These are phyloP conservation scores for Dynastes grantii DNA, from an alignment of 2,888 invertebrate species.

Conservation along the genomic window DNA sequence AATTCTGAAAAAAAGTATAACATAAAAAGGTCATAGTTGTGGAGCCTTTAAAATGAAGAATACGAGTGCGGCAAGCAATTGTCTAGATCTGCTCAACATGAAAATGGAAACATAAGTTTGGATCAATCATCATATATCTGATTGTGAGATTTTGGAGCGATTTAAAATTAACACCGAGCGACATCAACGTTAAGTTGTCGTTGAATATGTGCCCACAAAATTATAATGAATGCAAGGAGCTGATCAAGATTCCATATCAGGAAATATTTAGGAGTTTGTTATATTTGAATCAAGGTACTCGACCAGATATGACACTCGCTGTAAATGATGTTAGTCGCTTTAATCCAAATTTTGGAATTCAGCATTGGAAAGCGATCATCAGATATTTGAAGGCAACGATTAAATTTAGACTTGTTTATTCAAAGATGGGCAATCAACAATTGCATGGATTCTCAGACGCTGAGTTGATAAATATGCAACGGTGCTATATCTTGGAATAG, in stretches of 20 bases:
- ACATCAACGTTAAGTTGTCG: conserved; percentile 55
- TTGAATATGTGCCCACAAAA: background rate
- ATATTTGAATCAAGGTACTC: conserved; percentile 52
- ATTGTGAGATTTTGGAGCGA: background rate
- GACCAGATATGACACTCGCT: conserved; percentile 54
- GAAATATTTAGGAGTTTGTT: conserved; percentile 51
- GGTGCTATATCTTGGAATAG: conserved; percentile 29
- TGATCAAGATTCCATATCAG: conserved; percentile 51
- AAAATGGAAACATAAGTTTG: background rate
- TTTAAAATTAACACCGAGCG: conserved; percentile 56
- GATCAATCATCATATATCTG: background rate
- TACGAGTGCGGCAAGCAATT: background rate
- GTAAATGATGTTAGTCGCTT: conserved; percentile 41
- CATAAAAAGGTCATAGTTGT: background rate
- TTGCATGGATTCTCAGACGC: conserved; percentile 53
- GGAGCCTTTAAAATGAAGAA: background rate
- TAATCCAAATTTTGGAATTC: background rate
- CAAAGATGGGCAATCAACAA: conserved; percentile 17
- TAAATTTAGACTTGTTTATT: conserved; percentile 41
- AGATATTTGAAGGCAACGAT: conserved; percentile 54
- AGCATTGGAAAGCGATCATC: conserved; percentile 54
- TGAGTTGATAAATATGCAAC: conserved; percentile 53
- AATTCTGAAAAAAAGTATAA: background rate
- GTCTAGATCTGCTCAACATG: background rate
- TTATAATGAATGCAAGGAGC: background rate